These are phyloP conservation scores for Pterostichus niger DNA, from an alignment of 2,888 invertebrate genomes.

Conservation along the genomic window DNA sequence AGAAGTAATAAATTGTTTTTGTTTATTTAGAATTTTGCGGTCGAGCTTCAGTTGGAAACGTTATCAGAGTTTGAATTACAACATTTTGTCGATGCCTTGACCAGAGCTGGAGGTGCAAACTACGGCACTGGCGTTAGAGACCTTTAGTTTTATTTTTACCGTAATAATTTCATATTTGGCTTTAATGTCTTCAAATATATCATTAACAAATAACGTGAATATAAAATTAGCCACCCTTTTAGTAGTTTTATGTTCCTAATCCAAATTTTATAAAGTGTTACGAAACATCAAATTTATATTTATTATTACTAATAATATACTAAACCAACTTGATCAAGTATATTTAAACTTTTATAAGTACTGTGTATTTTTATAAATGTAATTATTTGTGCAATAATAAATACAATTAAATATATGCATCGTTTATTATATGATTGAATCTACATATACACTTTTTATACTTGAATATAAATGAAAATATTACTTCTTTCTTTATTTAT, in stretches of 20 bases:
- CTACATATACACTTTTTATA: slow-evolving; percentile 35
- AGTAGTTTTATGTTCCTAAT: slow-evolving; percentile 59
- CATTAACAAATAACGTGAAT: slow-evolving; percentile 49
- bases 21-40: slow-evolving; percentile 86
- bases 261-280: slow-evolving; percentile 43
- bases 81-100: slow-evolving; percentile 84
- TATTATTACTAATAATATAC: slow-evolving; percentile 57
- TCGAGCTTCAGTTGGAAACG: slow-evolving; percentile 86
- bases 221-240: slow-evolving; percentile 45
- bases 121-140: slow-evolving; percentile 88
- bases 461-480: slow-evolving; percentile 50
- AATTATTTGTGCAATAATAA: slow-evolving; percentile 62
- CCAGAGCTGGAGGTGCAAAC: slow-evolving; percentile 88
- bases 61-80: slow-evolving; percentile 85
- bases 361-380: slow-evolving; percentile 60
- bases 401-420: slow-evolving; percentile 42
- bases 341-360: slow-evolving; percentile 58
- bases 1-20: slow-evolving; percentile 36
- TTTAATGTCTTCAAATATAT: slow-evolving; percentile 36
- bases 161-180: slow-evolving; percentile 26
- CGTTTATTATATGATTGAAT: slow-evolving; percentile 33
- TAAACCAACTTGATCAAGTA: slow-evolving; percentile 37
- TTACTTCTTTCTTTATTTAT: slow-evolving; percentile 67
- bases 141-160: slow-evolving; percentile 75
- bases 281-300: slow-evolving; percentile 52